Conservation (phyloP, 2,113 vertebrate genomes). For the Corydoras sp. region DNA sequence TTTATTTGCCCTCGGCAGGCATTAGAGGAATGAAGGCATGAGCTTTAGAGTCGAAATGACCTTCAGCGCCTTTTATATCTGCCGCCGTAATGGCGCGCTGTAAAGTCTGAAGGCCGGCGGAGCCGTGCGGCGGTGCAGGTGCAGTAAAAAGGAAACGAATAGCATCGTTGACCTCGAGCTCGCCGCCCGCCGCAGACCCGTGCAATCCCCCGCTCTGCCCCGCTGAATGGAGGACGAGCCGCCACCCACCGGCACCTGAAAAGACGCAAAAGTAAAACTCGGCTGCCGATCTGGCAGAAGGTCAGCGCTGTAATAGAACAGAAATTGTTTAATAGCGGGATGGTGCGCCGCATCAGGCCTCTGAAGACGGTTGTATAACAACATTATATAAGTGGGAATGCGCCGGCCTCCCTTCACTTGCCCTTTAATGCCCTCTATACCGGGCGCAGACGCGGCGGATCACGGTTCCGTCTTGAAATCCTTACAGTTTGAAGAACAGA, state of each 20-base stretch:
- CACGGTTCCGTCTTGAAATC: no score
- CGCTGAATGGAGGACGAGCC: slow-evolving; percentile 16
- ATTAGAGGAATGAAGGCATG: slow-evolving; percentile 19
- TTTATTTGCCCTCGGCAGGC: slow-evolving; percentile 34
- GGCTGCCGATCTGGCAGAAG: slow-evolving; percentile 22
- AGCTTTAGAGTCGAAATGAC: slow-evolving; percentile 57
- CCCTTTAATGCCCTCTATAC: background rate
- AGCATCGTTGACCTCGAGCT: slow-evolving; percentile 50
- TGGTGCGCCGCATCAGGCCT: background rate
- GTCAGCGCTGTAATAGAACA: slow-evolving; percentile 25
- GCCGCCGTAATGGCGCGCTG: slow-evolving; percentile 51
- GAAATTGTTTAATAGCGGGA: slow-evolving; percentile 13
- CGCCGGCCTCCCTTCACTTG: background rate
- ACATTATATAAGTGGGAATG: background rate
- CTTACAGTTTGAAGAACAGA: no score
- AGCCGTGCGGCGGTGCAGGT: slow-evolving; percentile 30
- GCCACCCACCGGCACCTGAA: slow-evolving; percentile 22
- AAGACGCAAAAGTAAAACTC: slow-evolving; percentile 22
- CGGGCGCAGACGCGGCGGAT: no score
- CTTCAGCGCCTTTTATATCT: slow-evolving; percentile 61
- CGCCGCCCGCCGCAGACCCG: slow-evolving; percentile 35
- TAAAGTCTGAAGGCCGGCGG: slow-evolving; percentile 59
- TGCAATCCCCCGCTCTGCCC: slow-evolving; percentile 40
- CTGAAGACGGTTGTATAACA: slow-evolving; percentile 5
- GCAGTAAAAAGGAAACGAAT: slow-evolving; percentile 52